A percentile compares a stretch with the other conserved stretches of the same genome.
phyloP scores from a whole-genome alignment of 2,113 vertebrate species.

The Callocephalon fimbriatum region DNA sequence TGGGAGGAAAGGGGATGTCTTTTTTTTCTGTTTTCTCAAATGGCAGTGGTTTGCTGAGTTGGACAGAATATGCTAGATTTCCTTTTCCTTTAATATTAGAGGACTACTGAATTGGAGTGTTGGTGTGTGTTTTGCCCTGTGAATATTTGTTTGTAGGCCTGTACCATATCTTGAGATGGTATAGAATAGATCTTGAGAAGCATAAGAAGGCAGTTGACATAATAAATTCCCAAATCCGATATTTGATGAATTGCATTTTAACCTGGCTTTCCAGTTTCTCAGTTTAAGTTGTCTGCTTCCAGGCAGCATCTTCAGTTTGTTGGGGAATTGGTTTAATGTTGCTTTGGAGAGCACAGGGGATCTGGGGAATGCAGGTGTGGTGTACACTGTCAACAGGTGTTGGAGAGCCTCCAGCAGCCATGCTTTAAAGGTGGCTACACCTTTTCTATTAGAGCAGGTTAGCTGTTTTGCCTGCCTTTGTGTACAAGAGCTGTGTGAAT shows the following conservation, averaged over 20 bases:
- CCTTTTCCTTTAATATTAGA: background rate
- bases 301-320: background rate
- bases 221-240: background rate
- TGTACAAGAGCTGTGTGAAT: background rate
- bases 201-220: background rate
- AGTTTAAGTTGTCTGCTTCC: background rate
- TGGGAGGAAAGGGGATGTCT: background rate
- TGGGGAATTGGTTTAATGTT: background rate
- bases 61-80: background rate
- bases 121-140: background rate
- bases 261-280: background rate
- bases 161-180: background rate
- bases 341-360: background rate
- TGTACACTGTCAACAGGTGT: background rate
- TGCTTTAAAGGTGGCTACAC: background rate
- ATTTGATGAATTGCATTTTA: rapidly evolving
- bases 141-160: background rate
- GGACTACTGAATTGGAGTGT: background rate
- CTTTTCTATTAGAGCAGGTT: background rate
- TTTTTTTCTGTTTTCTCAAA: background rate
- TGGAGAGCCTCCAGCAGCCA: background rate
- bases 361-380: background rate
- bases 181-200: background rate
- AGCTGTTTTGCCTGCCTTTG: background rate
- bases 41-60: background rate